These are phyloP conservation scores for Sipha maydis DNA, from an alignment of 2,888 invertebrate genomes.

Conservation along the genomic window DNA sequence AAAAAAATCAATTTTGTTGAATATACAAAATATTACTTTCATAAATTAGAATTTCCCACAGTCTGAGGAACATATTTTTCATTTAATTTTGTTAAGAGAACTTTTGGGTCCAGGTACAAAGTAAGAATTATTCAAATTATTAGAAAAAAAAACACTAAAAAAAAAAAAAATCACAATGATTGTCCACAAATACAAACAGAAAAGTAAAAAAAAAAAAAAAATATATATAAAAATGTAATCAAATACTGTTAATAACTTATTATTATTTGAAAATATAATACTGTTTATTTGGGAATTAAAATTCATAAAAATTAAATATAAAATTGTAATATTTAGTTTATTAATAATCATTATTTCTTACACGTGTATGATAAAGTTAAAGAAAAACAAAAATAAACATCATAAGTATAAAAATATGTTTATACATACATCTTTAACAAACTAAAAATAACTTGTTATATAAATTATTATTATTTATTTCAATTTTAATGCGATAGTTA, in stretches of 20 bases:
- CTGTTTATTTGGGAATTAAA: constrained; percentile 20
- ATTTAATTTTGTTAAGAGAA: background rate
- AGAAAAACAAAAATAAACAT: background rate
- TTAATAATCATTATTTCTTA: background rate
- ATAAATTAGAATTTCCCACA: background rate
- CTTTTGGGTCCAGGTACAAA: constrained; percentile 20
- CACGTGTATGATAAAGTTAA: background rate
- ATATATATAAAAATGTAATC: constrained; percentile 17
- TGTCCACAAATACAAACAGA: constrained; percentile 47
- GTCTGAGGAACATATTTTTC: constrained; percentile 12
- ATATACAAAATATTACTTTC: constrained; percentile 29
- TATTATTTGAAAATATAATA: constrained; percentile 33
- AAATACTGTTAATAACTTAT: constrained; percentile 23
- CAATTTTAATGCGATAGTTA: background rate
- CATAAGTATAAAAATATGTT: constrained; percentile 27
- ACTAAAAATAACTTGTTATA: constrained; percentile 1
- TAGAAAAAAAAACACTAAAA: background rate
- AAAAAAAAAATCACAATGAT: constrained; percentile 43
- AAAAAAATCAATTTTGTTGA: background rate
- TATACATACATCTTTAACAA: constrained; percentile 13
- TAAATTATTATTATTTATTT: background rate
- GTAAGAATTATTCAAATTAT: constrained; percentile 19
- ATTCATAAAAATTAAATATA: background rate
- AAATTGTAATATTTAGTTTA: background rate
- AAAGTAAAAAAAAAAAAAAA: constrained; percentile 29